These are phyloP conservation scores for Choristoneura fumiferana DNA, from an alignment of 1,140 invertebrate species.

Conservation along the genomic window DNA sequence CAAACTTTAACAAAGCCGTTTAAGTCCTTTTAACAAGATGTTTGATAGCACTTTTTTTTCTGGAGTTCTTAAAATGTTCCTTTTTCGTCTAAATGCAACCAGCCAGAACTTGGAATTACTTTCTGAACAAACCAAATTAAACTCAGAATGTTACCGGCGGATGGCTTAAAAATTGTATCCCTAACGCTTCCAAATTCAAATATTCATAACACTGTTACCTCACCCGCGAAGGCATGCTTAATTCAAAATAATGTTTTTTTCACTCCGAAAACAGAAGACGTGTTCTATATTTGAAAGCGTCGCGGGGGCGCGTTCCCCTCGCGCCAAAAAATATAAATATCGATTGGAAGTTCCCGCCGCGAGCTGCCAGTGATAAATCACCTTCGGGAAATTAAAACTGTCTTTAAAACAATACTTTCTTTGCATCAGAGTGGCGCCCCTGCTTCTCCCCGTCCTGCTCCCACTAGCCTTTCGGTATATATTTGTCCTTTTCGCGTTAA, in stretches of 20 bases:
- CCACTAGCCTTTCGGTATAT: conserved; percentile 19
- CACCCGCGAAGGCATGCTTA: conserved; percentile 72
- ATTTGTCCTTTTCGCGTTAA: conserved; percentile 31
- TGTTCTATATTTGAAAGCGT: conserved; percentile 70
- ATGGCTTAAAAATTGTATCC: conserved; percentile 5
- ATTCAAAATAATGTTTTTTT: conserved; percentile 58
- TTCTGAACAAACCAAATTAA: conserved; percentile 13
- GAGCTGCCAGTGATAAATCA: conserved; percentile 67
- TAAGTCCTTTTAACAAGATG: too few relatives aligned
- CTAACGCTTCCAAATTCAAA: conserved; percentile 50
- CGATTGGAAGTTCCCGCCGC: conserved; percentile 52
- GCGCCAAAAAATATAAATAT: conserved; percentile 49
- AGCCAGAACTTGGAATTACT: conserved; percentile 10
- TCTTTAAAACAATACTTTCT: conserved; percentile 76
- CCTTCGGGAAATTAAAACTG: conserved; percentile 76
- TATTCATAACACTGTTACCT: conserved; percentile 49
- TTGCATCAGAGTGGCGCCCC: conserved; percentile 44
- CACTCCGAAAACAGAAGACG: conserved; percentile 46
- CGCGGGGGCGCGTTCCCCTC: conserved; percentile 56
- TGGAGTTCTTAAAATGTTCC: background rate
- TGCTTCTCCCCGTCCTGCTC: conserved; percentile 30
- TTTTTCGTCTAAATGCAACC: background rate
- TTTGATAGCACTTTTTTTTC: background rate
- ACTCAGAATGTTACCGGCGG: background rate
- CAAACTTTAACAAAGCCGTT: too few relatives aligned